Evolutionary conservation across 2,888 invertebrate genomes (phyloP), one percentile per base, ranked within the genome.

Genomic region (Sisyra terminalis): DNA sequence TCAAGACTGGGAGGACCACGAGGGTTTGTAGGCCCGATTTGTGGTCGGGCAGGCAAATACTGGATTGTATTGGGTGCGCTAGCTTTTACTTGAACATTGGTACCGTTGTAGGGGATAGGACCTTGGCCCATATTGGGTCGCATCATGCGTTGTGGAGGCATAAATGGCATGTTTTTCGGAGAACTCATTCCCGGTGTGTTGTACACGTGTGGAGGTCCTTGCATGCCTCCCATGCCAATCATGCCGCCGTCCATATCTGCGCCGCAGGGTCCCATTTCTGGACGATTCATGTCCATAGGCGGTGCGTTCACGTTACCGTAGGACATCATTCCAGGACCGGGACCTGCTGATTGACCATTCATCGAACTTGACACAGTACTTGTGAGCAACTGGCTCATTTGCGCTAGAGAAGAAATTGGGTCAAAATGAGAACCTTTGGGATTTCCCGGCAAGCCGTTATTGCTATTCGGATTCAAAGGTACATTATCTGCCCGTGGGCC

Each of bases 21-120:
- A 1, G 81, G 82, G 42, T 73, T 76, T 24, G 71, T 67, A 46
- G 72, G 71, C 9, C 76, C 72, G 54, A 79, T 78, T 58, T 89
- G 89, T n/a, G 93, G 87, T 64, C 92, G 74, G 41, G 92, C 88
- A 15, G 96, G 96, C 61, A 94, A 75, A 70, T 96, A 96, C 69
- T 96, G 94, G 58, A 96, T 96, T 30, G 96, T 96, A 64, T 96
- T 96, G 0, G 96, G 94, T 9, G 94, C 92, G 61, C 87, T 92
- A 8, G 94, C 86, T 64, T 94, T 94, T 17, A 96, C 92, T 65
- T 89, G 88, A 34, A 89, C 83, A 61, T 88, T 93, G 37, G 82
- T 75, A 50, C 79, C 78, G 53, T 79, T 78, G 55, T 78, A 78
- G 2, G 73, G 70, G 7, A 75, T 75, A 11, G 70, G 70, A 29